phyloP scores from a whole-genome alignment of 2,113 vertebrate species.

The Eurystomus gularis region DNA sequence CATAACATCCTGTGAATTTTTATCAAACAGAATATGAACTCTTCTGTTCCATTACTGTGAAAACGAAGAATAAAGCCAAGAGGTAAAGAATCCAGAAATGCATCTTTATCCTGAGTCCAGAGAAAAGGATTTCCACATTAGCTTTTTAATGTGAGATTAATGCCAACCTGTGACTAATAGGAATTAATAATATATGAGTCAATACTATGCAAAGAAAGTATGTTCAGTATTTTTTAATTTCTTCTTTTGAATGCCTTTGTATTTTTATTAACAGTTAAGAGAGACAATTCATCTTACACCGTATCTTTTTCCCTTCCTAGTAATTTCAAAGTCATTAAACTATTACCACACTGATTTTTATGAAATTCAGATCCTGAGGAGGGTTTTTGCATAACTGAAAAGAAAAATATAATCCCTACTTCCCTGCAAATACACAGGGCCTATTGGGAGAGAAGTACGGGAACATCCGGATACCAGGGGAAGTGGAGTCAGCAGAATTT shows the following conservation, averaged over 20 bases:
- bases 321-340: background rate
- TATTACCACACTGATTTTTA: background rate
- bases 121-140: background rate
- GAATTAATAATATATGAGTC: background rate
- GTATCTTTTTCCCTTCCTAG: background rate
- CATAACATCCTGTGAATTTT: background rate
- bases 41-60: background rate
- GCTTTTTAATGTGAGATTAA: background rate
- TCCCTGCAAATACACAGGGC: slow-evolving; percentile 79
- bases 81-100: background rate
- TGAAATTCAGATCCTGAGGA: background rate
- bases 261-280: background rate
- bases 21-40: background rate
- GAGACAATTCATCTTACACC: background rate
- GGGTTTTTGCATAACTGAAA: background rate
- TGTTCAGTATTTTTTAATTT: background rate
- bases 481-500: slow-evolving; percentile 95
- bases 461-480: slow-evolving; percentile 92
- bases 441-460: slow-evolving; percentile 97
- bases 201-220: background rate
- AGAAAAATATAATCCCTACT: slow-evolving; percentile 55
- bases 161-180: background rate
- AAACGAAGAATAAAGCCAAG: background rate
- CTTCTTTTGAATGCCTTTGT: background rate
- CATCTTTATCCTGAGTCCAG: background rate